Evolutionary conservation across 1,140 invertebrate species (phyloP), one percentile per base, ranked within the genome.

Genomic region (Dysdera silvatica): DNA sequence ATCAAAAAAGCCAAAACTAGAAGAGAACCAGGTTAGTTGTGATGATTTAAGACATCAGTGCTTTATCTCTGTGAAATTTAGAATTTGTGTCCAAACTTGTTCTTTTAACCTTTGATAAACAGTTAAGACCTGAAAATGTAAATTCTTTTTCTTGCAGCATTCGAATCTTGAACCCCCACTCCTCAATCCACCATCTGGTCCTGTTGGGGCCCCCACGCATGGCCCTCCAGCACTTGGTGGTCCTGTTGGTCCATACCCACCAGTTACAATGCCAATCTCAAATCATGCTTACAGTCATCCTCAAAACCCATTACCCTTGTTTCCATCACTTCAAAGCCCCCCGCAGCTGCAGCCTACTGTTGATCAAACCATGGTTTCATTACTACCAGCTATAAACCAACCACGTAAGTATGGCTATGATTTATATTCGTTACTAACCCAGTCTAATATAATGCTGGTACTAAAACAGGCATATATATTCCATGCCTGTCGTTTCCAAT

Each of bases 101-200:
- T 12, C 32, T 52, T 12, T 16, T 14, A 52, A 10, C 12, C 32
- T 26, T 52, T 52, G 3, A 29, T 10, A 3, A n/a, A n/a, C n/a
- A n/a, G n/a, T n/a, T n/a, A n/a, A 48, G 3, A n/a, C 4, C 20
- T 18, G 12, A 26, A 23, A 7, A 31, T 59, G n/a, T 31, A 35
- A 52, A 0, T 23, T 4, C 24, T 20, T 0, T 29, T 61, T 52
- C 24, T 20, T 37, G 14, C 41, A 63, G 61, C 61, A 48, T 20
- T 63, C 61, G 7, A 63, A 63, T 56, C 20, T 63, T 16, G 61
- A 63, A 56, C 61, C 61, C 7, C 61, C 61, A n/a, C 43, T 48
- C 6, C 53, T 63, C 10, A 23, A 63, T 31, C 61, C 61, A 29
- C 51, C 59, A n/a, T 61, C 61, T 48, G 61, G 61, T 24, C 61